phyloP scores from a whole-genome alignment of 2,888 invertebrate species.

The Drosophila mercatorum region DNA sequence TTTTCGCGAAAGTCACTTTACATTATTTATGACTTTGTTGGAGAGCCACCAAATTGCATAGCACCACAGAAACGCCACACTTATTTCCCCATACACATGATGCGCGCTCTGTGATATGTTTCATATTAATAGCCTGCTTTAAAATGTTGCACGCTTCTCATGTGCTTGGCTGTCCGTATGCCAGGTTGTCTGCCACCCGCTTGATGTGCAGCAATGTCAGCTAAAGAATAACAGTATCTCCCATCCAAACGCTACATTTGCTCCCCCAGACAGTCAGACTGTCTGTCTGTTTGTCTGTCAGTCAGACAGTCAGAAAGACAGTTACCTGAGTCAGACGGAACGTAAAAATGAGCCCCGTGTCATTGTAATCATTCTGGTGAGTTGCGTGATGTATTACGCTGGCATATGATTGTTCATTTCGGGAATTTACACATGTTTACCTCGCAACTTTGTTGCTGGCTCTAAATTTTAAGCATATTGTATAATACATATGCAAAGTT shows the following conservation, averaged over 20 bases:
- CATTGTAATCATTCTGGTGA: slow-evolving; percentile 45
- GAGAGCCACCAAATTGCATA: slow-evolving; percentile 39
- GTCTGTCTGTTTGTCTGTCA: neutral
- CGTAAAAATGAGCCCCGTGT: slow-evolving; percentile 46
- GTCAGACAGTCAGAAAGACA: slow-evolving; percentile 19
- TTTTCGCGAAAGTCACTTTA: slow-evolving; percentile 52
- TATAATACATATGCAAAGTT: slow-evolving; percentile 38
- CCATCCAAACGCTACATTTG: slow-evolving; percentile 32
- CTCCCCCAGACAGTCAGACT: slow-evolving; percentile 12
- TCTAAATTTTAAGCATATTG: slow-evolving; percentile 18
- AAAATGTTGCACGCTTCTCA: slow-evolving; percentile 57
- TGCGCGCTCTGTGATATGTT: slow-evolving; percentile 48
- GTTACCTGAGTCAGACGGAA: slow-evolving; percentile 17
- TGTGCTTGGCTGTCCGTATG: slow-evolving; percentile 35
- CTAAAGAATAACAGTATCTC: slow-evolving; percentile 49
- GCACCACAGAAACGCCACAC: slow-evolving; percentile 25
- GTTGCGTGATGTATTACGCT: slow-evolving; percentile 75
- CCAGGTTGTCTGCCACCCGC: slow-evolving; percentile 36
- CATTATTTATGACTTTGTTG: slow-evolving; percentile 61
- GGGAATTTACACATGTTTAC: slow-evolving; percentile 76
- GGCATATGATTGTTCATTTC: slow-evolving; percentile 77
- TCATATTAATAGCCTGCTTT: slow-evolving; percentile 75
- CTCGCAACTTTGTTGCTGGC: neutral
- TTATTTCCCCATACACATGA: slow-evolving; percentile 1
- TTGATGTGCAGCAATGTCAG: slow-evolving; percentile 27